Percentiles rank a stretch among this genome's conserved stretches.
Conservation (phyloP, 1,140 invertebrate genomes). For the Zaprionus inermis region DNA sequence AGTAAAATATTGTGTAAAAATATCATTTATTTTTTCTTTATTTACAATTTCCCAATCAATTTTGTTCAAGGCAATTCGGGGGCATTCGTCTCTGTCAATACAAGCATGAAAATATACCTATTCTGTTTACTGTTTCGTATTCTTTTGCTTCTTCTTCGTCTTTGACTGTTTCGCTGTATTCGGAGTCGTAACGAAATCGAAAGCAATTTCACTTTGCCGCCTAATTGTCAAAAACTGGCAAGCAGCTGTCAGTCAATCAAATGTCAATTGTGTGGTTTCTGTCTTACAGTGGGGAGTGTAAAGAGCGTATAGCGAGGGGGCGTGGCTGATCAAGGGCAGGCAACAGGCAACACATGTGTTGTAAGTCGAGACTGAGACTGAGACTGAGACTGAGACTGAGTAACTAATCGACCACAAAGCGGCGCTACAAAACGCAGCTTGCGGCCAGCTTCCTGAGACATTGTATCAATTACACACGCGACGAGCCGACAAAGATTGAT, state of each 20-base stretch:
- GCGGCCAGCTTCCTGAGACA: conserved; percentile 38
- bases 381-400: neutral
- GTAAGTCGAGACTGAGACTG: conserved; percentile 46
- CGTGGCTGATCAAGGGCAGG: conserved; percentile 1
- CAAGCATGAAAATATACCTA: neutral
- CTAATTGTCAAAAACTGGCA: conserved; percentile 76
- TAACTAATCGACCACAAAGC: conserved; percentile 66
- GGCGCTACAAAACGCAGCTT: conserved; percentile 45
- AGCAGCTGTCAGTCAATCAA: conserved; percentile 75
- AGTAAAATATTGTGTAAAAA: conserved; percentile 59
- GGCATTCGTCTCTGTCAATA: conserved; percentile 40
- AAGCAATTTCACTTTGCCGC: conserved; percentile 75
- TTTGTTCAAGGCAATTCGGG: conserved; percentile 52
- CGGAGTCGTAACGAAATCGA: conserved; percentile 57
- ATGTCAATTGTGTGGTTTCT: conserved; percentile 67
- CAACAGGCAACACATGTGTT: neutral
- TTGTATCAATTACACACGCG: conserved; percentile 36
- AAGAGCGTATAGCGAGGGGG: neutral
- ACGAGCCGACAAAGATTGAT: conserved; percentile 12
- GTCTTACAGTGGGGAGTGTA: conserved; percentile 19
- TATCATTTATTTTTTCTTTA: conserved; percentile 36
- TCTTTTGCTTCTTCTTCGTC: too few relatives aligned
- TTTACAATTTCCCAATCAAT: conserved; percentile 65
- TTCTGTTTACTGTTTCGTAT: neutral
- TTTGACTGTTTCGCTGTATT: conserved; percentile 10